Conservation (phyloP, 64 coral and sea anemone genomes). For the Porites lutea region DNA sequence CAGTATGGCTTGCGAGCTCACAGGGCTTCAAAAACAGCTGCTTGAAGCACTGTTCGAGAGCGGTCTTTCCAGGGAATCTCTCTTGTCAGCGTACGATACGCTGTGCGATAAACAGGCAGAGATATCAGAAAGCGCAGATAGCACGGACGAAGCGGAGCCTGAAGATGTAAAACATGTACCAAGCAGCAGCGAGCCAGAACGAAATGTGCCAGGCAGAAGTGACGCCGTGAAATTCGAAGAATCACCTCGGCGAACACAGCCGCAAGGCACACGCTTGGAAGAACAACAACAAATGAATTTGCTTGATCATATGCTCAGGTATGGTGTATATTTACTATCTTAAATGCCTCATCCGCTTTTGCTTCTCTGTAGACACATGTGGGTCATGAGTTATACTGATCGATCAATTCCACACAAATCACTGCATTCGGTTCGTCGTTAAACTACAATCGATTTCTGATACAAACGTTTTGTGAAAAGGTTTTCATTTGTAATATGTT, state of each 20-base stretch:
- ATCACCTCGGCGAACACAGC: not conserved
- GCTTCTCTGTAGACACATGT: not conserved
- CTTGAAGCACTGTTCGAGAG: constrained; percentile 74
- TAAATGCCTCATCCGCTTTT: not conserved
- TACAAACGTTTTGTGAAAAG: not conserved
- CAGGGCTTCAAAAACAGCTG: constrained; percentile 73
- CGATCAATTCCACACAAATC: not conserved
- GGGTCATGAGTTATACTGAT: not conserved
- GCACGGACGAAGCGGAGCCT: constrained; percentile 17
- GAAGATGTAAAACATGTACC: constrained; percentile 31
- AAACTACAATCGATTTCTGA: not conserved
- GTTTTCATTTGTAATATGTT: constrained; percentile 10
- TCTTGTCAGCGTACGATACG: constrained; percentile 59
- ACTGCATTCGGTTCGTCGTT: not conserved
- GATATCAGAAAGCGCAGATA: constrained; percentile 8
- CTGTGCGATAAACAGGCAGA: constrained; percentile 44
- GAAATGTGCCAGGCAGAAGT: not conserved
- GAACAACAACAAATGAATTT: constrained; percentile 25
- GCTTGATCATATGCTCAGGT: constrained; percentile 42
- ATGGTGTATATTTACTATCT: not conserved
- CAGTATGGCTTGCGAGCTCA: constrained; percentile 49
- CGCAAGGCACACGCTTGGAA: constrained; percentile 13
- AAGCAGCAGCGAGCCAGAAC: not conserved
- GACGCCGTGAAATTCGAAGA: constrained; percentile 20
- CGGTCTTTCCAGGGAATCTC: constrained; percentile 73